phyloP scores from a whole-genome alignment of 2,113 vertebrate genomes.

The Salminus brasiliensis region DNA sequence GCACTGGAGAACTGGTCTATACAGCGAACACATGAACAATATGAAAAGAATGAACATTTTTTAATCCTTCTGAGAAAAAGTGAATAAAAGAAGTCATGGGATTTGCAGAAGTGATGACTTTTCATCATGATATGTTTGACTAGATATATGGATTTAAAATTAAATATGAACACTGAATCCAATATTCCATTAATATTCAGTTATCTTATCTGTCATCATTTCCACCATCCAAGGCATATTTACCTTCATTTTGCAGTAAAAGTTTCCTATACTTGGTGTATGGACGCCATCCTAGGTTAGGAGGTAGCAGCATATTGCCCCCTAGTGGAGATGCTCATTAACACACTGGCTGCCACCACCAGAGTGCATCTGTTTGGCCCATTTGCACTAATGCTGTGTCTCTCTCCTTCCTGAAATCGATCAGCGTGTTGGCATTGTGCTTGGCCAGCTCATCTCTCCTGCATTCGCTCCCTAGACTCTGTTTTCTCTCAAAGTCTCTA shows the following conservation, averaged over 20 bases:
- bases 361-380: background rate
- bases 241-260: background rate
- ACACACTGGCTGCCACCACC: background rate
- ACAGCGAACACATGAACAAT: background rate
- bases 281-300: background rate
- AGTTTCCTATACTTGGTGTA: too few species aligned
- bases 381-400: background rate
- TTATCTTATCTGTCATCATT: conserved; percentile 5
- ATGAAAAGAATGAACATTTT: background rate
- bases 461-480: background rate
- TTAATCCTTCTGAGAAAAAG: too few species aligned
- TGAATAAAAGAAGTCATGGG: conserved; percentile 9
- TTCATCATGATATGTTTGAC: conserved; percentile 1
- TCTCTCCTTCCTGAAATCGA: conserved; percentile 1
- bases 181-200: conserved; percentile 4
- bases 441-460: background rate
- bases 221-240: background rate
- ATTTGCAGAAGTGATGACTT: background rate
- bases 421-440: conserved; percentile 9
- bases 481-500: background rate
- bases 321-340: conserved; percentile 20
- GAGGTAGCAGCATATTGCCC: conserved; percentile 26
- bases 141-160: background rate
- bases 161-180: conserved; percentile 13
- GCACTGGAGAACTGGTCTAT: background rate